Evolutionary conservation across 1,140 invertebrate genomes (phyloP).

Genomic region (Trichomalopsis sarcophagae): DNA sequence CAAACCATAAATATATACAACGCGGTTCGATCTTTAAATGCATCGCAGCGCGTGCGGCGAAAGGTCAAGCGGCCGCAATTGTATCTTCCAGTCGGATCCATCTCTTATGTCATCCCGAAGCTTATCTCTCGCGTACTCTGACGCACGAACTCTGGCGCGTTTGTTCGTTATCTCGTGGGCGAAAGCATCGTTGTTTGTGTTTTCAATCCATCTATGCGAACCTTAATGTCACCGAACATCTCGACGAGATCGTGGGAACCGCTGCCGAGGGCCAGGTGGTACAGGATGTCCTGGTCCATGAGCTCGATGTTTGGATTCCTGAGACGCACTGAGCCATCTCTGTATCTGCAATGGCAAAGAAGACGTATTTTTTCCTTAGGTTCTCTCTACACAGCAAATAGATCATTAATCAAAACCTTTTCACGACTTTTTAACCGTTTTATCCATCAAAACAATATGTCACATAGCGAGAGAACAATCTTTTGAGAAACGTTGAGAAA

Average conservation of each 20-base stretch:
- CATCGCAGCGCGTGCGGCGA: too few relatives aligned
- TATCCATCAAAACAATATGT: too few relatives aligned
- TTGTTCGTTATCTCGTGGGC: too few relatives aligned
- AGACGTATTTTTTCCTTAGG: neutral
- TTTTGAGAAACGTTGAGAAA: neutral
- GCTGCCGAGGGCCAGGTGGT: conserved; percentile 94
- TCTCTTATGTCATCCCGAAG: too few relatives aligned
- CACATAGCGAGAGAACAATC: too few relatives aligned
- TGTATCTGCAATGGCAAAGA: conserved; percentile 77
- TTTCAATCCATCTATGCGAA: conserved; percentile 66
- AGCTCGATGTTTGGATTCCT: conserved; percentile 92
- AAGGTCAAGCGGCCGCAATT: neutral
- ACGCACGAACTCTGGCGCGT: too few relatives aligned
- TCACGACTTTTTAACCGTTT: too few relatives aligned
- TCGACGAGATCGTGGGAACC: conserved; percentile 93
- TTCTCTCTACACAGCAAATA: too few relatives aligned
- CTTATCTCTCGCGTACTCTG: too few relatives aligned
- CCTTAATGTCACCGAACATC: conserved; percentile 98
- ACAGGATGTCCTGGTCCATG: conserved; percentile 95
- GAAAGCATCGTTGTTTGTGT: neutral
- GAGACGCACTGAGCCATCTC: conserved; percentile 87
- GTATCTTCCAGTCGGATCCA: neutral
- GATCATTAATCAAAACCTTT: too few relatives aligned
- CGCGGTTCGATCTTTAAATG: too few relatives aligned
- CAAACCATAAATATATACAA: too few relatives aligned